phyloP scores from a whole-genome alignment of 1,140 invertebrate species.

The Mactra quadrangularis region DNA sequence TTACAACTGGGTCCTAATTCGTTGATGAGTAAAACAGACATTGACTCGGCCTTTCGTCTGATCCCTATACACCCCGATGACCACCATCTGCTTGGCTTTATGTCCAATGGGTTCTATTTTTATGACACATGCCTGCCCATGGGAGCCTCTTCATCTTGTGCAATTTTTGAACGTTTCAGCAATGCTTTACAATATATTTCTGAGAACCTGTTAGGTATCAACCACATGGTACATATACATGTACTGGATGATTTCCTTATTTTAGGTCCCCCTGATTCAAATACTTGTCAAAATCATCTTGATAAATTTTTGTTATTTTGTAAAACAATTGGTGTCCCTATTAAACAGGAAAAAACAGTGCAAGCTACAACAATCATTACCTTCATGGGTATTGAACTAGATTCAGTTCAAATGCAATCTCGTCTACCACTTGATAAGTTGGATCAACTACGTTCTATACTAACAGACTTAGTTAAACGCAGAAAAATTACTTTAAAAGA shows the following conservation, averaged over 20 bases:
- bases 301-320: constrained; percentile 1
- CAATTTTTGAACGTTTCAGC: constrained; percentile 61
- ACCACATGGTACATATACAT: constrained; percentile 25
- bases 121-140: too few relatives aligned
- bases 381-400: constrained; percentile 43
- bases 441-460: neutral
- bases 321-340: constrained; percentile 17
- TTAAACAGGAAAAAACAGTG: constrained; percentile 44
- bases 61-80: too few relatives aligned
- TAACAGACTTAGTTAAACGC: neutral
- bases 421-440: too few relatives aligned
- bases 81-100: too few relatives aligned
- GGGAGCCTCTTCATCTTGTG: constrained; percentile 14
- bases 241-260: constrained; percentile 19
- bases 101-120: too few relatives aligned
- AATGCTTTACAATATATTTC: constrained; percentile 28
- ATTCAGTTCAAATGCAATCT: neutral
- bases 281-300: neutral
- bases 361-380: neutral
- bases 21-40: too few relatives aligned
- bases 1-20: too few relatives aligned
- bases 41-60: too few relatives aligned
- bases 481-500: constrained; percentile 29
- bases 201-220: neutral
- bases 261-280: neutral